Percentiles rank a stretch among this genome's conserved stretches.
Conservation (phyloP, 2,113 vertebrate genomes). For the Tyrannus savana region DNA sequence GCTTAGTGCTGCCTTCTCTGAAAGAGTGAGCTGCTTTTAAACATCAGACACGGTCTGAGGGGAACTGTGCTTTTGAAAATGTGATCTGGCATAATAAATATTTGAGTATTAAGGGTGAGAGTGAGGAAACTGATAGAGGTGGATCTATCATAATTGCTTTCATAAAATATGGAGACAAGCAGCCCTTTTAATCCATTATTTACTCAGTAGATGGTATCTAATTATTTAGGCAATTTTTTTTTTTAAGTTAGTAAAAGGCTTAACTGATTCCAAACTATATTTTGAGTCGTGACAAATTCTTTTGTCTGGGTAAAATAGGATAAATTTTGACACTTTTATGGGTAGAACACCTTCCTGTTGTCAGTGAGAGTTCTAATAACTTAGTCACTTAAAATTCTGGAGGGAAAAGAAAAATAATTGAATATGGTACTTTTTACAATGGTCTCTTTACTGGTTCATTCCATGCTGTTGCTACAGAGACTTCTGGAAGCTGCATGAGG, state of each 20-base stretch:
- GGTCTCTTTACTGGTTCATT: not conserved
- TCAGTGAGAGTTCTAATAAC: not conserved
- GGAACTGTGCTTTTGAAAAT: not conserved
- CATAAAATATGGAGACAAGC: not conserved
- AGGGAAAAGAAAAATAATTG: not conserved
- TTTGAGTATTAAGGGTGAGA: not conserved
- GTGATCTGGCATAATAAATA: not conserved
- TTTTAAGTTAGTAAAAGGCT: not conserved
- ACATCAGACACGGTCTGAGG: not conserved
- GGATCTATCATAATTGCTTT: not conserved
- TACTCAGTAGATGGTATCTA: not conserved
- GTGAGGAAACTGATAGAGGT: not conserved
- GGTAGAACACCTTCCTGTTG: not conserved
- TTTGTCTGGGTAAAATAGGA: not conserved
- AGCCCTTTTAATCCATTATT: constrained; percentile 29
- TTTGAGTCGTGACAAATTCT: not conserved
- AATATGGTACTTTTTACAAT: not conserved
- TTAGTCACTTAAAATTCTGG: not conserved
- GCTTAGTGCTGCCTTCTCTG: not conserved
- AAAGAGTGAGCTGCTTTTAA: not conserved
- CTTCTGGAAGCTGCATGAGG: not conserved
- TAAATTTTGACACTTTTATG: not conserved
- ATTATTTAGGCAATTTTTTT: not conserved
- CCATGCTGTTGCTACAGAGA: not conserved
- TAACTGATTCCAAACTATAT: not conserved